Evolutionary conservation across 2,797 vertebrate species (phyloP), one percentile per base, ranked within the genome.

Genomic region (Nyctibius grandis): DNA sequence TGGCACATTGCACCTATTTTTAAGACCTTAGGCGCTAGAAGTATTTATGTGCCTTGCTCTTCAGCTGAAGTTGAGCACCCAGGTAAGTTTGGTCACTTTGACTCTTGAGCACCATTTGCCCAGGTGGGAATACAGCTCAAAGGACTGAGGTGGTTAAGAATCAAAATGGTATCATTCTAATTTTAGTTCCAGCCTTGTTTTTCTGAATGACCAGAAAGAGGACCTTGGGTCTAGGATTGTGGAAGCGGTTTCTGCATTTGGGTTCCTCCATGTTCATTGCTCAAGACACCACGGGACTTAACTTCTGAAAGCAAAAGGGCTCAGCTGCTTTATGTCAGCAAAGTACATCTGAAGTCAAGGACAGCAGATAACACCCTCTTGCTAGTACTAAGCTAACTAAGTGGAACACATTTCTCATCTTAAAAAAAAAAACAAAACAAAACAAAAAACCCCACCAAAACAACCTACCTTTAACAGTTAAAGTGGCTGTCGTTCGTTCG

Each of bases 401-500:
- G 12, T 31, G 13, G n/a, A 74, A 25, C 1, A 44, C 82, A 19
- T 60, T 76, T 63, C 31, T 91, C 2, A 4, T 20, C 21, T 45
- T 47, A 16, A 77, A 72, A 80, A 21, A 12, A n/a, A 21, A 8
- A 57, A 34, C 22, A 11, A 22, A 25, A 15, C 45, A 20, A 47
- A 47, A 22, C 45, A 7, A 21, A 8, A 33, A n/a, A 22, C 7
- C 22, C 28, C 18, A 26, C n/a, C 16, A 29, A 15, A 28, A 11
- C 18, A n/a, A 36, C 50, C 42, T 84, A 97, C 94, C 92, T 96
- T 96, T 94, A n/a, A 97, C 94, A 9, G 87, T 93, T 51, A 98
- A 12, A 33, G 89, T 91, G 26, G 96, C 97, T 11, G 85, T 56
- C 0, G 64, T 96, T 65, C 95, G 94, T 28, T 97, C 82, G 1